Conservation (phyloP, 2,888 invertebrate species). For the Meta bourneti region DNA sequence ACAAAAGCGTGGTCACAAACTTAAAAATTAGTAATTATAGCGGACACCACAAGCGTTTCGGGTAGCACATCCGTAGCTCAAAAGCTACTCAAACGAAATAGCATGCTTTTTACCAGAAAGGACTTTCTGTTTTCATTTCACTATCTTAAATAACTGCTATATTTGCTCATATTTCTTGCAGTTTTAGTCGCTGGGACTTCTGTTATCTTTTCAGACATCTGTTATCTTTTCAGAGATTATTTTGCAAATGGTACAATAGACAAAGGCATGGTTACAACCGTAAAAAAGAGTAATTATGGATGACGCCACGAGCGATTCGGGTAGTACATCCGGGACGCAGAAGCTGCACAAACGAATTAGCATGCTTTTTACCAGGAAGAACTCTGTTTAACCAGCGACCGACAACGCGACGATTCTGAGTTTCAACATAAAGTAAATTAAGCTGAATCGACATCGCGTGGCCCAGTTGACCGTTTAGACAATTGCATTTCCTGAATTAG, state of each 20-base stretch:
- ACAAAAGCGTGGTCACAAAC: neutral
- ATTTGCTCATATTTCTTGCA: no score
- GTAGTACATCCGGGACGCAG: neutral
- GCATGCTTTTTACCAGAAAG: no score
- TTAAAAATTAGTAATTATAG: neutral
- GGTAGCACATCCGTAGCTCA: no score
- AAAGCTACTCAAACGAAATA: no score
- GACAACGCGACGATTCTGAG: neutral
- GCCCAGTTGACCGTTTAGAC: slow-evolving; percentile 4
- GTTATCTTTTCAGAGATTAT: neutral
- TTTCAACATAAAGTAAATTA: slow-evolving; percentile 33
- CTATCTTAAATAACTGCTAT: no score
- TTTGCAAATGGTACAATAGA: neutral
- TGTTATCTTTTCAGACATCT: neutral
- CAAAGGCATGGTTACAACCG: no score
- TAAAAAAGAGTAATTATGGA: no score
- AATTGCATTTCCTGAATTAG: slow-evolving; percentile 25
- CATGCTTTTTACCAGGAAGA: slow-evolving; percentile 48
- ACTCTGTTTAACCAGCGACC: slow-evolving; percentile 4
- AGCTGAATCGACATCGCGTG: slow-evolving; percentile 16
- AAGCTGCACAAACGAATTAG: slow-evolving; percentile 40
- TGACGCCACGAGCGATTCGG: no score
- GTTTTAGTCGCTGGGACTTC: neutral
- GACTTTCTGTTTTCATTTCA: no score
- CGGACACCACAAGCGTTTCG: no score